Percentiles rank a stretch among this genome's conserved stretches.
Evolutionary conservation across 2,888 invertebrate genomes (phyloP).

Genomic region (Stenichneumon culpator): DNA sequence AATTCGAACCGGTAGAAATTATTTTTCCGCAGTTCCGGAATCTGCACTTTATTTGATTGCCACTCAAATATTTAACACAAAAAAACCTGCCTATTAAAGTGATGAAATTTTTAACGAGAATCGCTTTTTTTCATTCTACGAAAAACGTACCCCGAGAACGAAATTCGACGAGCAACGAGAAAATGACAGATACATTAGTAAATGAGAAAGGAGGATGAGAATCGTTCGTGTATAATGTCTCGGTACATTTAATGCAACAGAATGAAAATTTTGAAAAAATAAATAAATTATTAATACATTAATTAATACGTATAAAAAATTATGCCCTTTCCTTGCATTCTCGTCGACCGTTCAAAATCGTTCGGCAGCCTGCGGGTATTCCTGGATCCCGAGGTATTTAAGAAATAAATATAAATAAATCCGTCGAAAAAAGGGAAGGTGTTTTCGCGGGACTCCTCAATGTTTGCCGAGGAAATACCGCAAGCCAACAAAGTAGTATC

Average conservation of each 20-base stretch:
- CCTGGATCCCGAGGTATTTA: neutral
- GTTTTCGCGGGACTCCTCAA: constrained; percentile 22
- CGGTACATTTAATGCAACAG: neutral
- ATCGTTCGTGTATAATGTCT: neutral
- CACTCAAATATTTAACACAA: neutral
- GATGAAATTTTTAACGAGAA: neutral
- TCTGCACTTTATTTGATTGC: no score
- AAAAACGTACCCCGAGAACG: neutral
- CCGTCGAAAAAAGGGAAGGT: constrained; percentile 36
- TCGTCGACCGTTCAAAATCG: neutral
- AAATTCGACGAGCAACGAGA: neutral
- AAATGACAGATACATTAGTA: neutral
- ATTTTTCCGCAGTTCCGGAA: no score
- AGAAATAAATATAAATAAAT: neutral
- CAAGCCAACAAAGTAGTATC: neutral
- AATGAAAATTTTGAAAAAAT: neutral
- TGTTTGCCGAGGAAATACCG: constrained; percentile 38
- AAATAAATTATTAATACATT: neutral
- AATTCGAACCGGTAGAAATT: neutral
- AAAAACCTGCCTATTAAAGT: neutral
- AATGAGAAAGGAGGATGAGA: neutral
- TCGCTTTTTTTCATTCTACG: neutral
- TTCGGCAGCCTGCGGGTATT: neutral
- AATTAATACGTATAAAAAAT: neutral
- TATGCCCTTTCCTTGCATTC: neutral